Percentiles rank a stretch among this genome's conserved stretches.
Evolutionary conservation across 2,797 vertebrate genomes (phyloP).

Genomic region (Pipistrellus kuhlii): DNA sequence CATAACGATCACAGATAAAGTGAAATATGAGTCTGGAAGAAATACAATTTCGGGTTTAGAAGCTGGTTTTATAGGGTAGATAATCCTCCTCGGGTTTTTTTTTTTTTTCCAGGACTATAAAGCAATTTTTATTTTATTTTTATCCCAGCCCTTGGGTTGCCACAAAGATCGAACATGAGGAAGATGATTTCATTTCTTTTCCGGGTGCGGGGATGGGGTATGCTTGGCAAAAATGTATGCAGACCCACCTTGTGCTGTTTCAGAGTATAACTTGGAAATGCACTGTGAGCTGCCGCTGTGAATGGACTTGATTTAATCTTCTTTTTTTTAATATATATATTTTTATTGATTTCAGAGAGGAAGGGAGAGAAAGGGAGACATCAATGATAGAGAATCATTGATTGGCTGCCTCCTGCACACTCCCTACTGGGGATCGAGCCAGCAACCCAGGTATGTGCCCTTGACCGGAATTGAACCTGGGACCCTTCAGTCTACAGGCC

Average conservation of each 20-base stretch:
- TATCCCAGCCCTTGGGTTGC: slow-evolving; percentile 70
- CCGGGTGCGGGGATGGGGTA: neutral
- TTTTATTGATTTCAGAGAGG: too few species aligned
- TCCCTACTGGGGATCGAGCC: too few species aligned
- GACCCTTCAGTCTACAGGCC: too few species aligned
- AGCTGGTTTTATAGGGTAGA: slow-evolving; percentile 85
- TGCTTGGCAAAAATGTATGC: slow-evolving; percentile 22
- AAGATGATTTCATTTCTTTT: slow-evolving; percentile 71
- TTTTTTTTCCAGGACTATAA: slow-evolving; percentile 82
- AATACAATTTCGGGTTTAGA: slow-evolving; percentile 83
- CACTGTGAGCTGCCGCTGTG: neutral
- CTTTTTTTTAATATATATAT: too few species aligned
- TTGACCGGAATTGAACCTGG: too few species aligned
- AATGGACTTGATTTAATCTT: neutral
- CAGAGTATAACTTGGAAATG: neutral
- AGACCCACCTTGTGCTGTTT: slow-evolving; percentile 4
- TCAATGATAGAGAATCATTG: too few species aligned
- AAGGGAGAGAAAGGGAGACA: too few species aligned
- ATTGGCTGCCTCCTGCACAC: too few species aligned
- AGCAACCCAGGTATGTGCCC: too few species aligned
- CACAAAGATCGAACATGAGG: slow-evolving; percentile 65
- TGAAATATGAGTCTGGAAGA: slow-evolving; percentile 83
- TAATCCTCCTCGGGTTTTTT: slow-evolving; percentile 69
- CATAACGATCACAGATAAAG: slow-evolving; percentile 87
- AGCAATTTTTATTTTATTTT: slow-evolving; percentile 79